Evolutionary conservation across 2,888 invertebrate species (phyloP).

Genomic region (Cheilosia scutellata): DNA sequence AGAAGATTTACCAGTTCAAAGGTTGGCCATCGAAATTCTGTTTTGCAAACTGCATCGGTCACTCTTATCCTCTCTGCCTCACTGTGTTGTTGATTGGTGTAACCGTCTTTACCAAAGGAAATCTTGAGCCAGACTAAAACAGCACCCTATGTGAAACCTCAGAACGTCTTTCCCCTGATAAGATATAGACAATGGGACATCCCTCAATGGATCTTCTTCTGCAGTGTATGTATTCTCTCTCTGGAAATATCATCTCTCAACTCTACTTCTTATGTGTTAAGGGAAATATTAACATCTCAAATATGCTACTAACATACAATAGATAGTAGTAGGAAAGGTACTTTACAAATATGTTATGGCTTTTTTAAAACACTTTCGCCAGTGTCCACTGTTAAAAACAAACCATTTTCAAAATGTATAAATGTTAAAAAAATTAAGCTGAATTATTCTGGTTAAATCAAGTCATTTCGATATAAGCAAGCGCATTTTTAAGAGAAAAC

Average conservation of each 20-base stretch:
- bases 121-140: constrained; percentile 10
- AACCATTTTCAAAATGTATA: constrained; percentile 19
- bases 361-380: constrained; percentile 23
- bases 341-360: constrained; percentile 25
- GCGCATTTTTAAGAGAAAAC: constrained; percentile 19
- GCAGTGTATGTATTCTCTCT: constrained; percentile 34
- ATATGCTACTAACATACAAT: constrained; percentile 33
- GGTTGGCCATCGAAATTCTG: constrained; percentile 36
- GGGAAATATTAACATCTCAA: constrained; percentile 46
- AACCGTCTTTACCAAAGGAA: constrained; percentile 15
- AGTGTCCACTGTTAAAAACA: constrained; percentile 53
- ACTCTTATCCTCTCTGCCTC: constrained; percentile 9
- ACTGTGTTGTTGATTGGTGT: constrained; percentile 27
- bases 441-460: constrained; percentile 3
- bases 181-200: constrained; percentile 20
- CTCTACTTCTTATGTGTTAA: constrained; percentile 53
- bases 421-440: constrained; percentile 27
- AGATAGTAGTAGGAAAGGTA: constrained; percentile 7
- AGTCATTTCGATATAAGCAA: constrained; percentile 40
- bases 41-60: not conserved
- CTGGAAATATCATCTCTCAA: constrained; percentile 64
- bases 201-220: constrained; percentile 21
- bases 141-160: constrained; percentile 37
- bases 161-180: constrained; percentile 10
- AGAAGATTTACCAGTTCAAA: constrained; percentile 58